phyloP scores from a whole-genome alignment of 2,888 invertebrate species.

The Himalopsyche tibetana region DNA sequence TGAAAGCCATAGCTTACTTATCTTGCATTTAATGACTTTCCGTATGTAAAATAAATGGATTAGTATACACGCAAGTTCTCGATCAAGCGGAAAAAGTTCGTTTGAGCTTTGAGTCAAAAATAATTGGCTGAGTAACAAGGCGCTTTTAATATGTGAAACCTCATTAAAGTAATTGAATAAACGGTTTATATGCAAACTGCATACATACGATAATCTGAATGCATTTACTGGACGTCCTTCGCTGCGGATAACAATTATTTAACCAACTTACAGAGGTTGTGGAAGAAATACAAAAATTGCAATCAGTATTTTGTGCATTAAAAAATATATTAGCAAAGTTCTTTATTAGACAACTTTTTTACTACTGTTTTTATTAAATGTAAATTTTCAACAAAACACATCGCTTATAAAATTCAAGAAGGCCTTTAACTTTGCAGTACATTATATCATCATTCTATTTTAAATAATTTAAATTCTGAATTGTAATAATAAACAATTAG shows the following conservation, averaged over 20 bases:
- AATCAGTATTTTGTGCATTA: not conserved
- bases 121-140: conserved; percentile 27
- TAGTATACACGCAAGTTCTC: conserved; percentile 7
- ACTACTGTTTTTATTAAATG: no score
- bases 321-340: not conserved
- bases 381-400: no score
- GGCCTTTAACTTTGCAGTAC: no score
- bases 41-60: not conserved
- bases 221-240: not conserved
- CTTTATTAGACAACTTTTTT: no score
- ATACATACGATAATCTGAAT: conserved; percentile 22
- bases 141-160: conserved; percentile 29
- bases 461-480: no score
- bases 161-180: conserved; percentile 40
- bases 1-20: not conserved
- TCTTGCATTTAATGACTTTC: not conserved
- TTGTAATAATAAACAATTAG: no score
- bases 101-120: conserved; percentile 6
- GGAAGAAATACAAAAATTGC: not conserved
- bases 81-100: conserved; percentile 33
- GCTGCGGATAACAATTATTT: not conserved
- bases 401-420: no score
- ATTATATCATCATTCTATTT: no score
- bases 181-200: conserved; percentile 35
- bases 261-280: not conserved